These are phyloP conservation scores for Abrostola tripartita DNA, from an alignment of 2,888 invertebrate species.

Conservation along the genomic window DNA sequence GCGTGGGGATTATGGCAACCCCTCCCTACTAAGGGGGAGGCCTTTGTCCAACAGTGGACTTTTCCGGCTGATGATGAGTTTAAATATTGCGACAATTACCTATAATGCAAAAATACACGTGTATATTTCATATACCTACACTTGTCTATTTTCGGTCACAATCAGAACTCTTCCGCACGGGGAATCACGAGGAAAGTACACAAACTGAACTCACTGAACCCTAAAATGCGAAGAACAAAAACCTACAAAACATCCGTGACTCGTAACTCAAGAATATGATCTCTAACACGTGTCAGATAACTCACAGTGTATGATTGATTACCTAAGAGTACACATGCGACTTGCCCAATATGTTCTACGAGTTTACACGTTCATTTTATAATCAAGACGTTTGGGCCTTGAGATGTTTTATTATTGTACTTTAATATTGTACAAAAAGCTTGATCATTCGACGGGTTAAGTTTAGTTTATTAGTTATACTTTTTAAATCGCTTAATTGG, in stretches of 20 bases:
- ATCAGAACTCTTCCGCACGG: not conserved
- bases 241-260: constrained; percentile 41
- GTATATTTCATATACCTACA: not conserved
- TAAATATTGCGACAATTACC: too few species aligned
- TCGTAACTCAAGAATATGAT: constrained; percentile 46
- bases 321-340: constrained; percentile 38
- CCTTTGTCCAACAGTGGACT: too few species aligned
- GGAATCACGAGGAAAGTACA: too few species aligned
- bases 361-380: constrained; percentile 31
- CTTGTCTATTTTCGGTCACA: not conserved
- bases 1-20: too few species aligned
- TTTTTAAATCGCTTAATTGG: not conserved
- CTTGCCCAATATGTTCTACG: constrained; percentile 33
- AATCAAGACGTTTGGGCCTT: constrained; percentile 49
- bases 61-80: too few species aligned
- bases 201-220: constrained; percentile 10
- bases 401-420: constrained; percentile 44
- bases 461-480: not conserved
- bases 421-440: constrained; percentile 30
- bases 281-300: constrained; percentile 60
- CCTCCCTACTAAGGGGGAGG: too few species aligned
- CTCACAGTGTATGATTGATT: constrained; percentile 64
- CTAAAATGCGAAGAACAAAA: constrained; percentile 27
- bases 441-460: constrained; percentile 17
- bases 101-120: not conserved